Conservation (phyloP, 92 coral and sea anemone species). For the Virgularia gustaviana region DNA sequence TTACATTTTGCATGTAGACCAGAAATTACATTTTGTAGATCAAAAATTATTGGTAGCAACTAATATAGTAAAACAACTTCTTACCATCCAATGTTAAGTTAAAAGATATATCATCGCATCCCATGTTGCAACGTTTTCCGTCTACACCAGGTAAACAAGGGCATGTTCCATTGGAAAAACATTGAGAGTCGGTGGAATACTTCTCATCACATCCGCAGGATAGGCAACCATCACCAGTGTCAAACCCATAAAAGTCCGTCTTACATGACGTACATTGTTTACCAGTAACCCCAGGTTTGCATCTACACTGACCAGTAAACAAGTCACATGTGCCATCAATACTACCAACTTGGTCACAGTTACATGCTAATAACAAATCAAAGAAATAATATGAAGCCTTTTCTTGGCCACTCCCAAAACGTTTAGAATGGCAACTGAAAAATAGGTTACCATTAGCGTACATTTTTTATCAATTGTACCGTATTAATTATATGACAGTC, state of each 20-base stretch:
- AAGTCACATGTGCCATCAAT: conserved; percentile 68
- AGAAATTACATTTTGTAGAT: neutral
- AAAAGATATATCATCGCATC: conserved; percentile 63
- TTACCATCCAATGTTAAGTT: conserved; percentile 73
- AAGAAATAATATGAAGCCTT: too few species aligned
- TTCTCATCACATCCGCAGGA: conserved; percentile 66
- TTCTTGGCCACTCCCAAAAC: too few species aligned
- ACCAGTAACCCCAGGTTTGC: conserved; percentile 65
- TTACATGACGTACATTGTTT: conserved; percentile 62
- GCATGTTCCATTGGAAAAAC: conserved; percentile 62
- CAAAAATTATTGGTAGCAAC: neutral
- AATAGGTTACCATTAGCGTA: too few species aligned
- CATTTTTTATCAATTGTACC: too few species aligned
- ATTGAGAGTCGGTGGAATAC: conserved; percentile 72
- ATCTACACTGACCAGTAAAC: conserved; percentile 72
- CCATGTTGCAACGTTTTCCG: conserved; percentile 64
- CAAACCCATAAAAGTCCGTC: conserved; percentile 61
- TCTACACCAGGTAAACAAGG: conserved; percentile 71
- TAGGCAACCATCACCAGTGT: conserved; percentile 73
- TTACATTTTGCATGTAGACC: neutral
- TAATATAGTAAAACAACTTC: neutral
- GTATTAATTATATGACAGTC: too few species aligned
- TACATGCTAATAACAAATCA: conserved; percentile 59
- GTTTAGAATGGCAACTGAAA: too few species aligned
- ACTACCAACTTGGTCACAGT: conserved; percentile 66